phyloP scores from a whole-genome alignment of 1,140 invertebrate species.

The Ceratina japonica region DNA sequence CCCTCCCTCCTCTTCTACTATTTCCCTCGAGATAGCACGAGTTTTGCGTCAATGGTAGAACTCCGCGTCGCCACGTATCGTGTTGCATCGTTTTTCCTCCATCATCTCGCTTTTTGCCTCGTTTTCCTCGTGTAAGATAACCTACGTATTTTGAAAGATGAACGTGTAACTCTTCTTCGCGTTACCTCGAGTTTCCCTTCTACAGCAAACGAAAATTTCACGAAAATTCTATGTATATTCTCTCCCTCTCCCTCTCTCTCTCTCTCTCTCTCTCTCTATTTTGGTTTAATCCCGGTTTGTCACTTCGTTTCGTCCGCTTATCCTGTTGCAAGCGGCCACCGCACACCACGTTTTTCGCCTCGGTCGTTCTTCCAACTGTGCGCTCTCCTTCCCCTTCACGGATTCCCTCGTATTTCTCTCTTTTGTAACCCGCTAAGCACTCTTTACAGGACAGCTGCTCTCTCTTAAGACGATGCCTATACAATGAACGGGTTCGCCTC shows the following conservation, averaged over 20 bases:
- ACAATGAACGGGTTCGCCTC: conserved; percentile 56
- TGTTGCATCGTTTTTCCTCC: too few relatives aligned
- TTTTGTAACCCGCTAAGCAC: conserved; percentile 57
- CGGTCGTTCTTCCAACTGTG: not conserved
- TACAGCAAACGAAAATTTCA: too few relatives aligned
- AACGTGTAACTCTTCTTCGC: too few relatives aligned
- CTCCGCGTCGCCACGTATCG: not conserved
- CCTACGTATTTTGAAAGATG: not conserved
- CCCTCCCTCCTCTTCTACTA: not conserved
- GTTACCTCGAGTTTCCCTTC: not conserved
- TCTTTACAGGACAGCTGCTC: conserved; percentile 37
- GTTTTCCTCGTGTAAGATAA: not conserved
- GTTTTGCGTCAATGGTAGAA: not conserved
- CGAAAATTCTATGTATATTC: not conserved
- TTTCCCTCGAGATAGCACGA: not conserved
- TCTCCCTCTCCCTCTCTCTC: too few relatives aligned
- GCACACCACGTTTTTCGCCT: not conserved
- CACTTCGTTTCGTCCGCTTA: conserved; percentile 16
- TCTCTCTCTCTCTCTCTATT: too few relatives aligned
- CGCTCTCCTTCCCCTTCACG: conserved; percentile 11
- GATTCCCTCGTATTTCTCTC: conserved; percentile 19
- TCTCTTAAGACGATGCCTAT: conserved; percentile 42
- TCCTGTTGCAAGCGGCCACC: not conserved
- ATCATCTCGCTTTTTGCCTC: too few relatives aligned
- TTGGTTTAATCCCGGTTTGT: conserved; percentile 27